A percentile compares a stretch with the other conserved stretches of the same genome.
These are phyloP conservation scores for Rousettus leschenaultii DNA, from an alignment of 2,113 vertebrate species.

Conservation along the genomic window DNA sequence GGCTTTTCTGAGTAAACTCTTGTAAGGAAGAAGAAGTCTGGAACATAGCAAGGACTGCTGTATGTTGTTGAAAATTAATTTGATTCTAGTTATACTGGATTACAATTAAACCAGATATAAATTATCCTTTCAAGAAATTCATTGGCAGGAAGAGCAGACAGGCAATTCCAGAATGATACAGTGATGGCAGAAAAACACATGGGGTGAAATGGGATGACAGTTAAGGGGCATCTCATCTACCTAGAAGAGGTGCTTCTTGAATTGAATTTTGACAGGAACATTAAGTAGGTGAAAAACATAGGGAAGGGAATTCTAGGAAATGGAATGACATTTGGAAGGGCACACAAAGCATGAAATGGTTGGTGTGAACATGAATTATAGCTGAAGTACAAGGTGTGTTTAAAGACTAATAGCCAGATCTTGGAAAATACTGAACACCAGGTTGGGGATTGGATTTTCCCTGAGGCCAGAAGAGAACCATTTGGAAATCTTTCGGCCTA, in stretches of 20 bases:
- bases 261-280: not conserved
- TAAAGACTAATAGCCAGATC: not conserved
- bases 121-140: not conserved
- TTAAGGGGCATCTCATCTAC: not conserved
- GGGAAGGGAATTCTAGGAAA: not conserved
- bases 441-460: not conserved
- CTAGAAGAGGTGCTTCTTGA: not conserved
- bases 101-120: not conserved
- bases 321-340: not conserved
- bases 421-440: not conserved
- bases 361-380: not conserved
- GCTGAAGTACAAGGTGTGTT: not conserved
- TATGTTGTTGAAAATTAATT: not conserved
- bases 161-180: not conserved
- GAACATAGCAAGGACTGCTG: not conserved
- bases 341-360: not conserved
- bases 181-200: not conserved
- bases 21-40: not conserved
- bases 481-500: not conserved
- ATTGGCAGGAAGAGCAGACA: not conserved
- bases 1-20: not conserved
- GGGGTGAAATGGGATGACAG: not conserved
- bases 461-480: not conserved
- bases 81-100: not conserved
- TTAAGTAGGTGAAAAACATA: not conserved